These are phyloP conservation scores for Neogale vison DNA, from an alignment of 2,113 vertebrate genomes.

Conservation along the genomic window DNA sequence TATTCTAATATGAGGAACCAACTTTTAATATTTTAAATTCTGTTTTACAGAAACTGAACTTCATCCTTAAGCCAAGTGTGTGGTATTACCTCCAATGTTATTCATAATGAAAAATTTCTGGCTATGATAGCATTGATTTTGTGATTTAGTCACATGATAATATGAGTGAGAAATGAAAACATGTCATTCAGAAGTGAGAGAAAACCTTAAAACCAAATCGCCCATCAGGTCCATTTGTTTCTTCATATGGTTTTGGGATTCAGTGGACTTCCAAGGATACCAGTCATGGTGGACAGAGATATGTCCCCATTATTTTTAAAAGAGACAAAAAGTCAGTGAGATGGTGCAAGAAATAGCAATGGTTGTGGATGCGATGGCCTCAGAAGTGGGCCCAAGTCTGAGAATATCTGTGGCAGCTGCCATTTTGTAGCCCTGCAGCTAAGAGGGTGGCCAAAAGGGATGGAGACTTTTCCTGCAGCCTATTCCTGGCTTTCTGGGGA, in stretches of 20 bases:
- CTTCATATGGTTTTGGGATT: slow-evolving; percentile 1
- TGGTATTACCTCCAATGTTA: background rate
- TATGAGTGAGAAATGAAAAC: slow-evolving; percentile 22
- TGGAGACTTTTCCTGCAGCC: background rate
- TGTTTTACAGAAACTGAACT: slow-evolving; percentile 23
- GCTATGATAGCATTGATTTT: slow-evolving; percentile 21
- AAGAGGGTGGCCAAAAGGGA: background rate
- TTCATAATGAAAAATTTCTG: background rate
- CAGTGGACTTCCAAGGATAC: background rate
- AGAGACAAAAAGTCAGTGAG: background rate
- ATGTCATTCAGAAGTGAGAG: background rate
- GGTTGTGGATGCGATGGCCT: background rate
- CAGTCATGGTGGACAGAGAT: background rate
- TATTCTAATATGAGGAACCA: background rate
- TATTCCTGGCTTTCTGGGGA: background rate
- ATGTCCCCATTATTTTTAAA: background rate
- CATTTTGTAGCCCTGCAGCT: background rate
- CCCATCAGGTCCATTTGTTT: background rate
- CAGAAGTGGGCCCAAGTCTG: background rate
- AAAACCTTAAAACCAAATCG: background rate
- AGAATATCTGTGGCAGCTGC: background rate
- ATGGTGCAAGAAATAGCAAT: background rate
- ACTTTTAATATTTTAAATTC: slow-evolving; percentile 46
- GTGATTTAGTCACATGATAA: background rate
- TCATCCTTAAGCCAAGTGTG: slow-evolving; percentile 24